Evolutionary conservation across 2,888 invertebrate genomes (phyloP), one percentile per base, ranked within the genome.

Genomic region (Caenorhabditis drosophilae): DNA sequence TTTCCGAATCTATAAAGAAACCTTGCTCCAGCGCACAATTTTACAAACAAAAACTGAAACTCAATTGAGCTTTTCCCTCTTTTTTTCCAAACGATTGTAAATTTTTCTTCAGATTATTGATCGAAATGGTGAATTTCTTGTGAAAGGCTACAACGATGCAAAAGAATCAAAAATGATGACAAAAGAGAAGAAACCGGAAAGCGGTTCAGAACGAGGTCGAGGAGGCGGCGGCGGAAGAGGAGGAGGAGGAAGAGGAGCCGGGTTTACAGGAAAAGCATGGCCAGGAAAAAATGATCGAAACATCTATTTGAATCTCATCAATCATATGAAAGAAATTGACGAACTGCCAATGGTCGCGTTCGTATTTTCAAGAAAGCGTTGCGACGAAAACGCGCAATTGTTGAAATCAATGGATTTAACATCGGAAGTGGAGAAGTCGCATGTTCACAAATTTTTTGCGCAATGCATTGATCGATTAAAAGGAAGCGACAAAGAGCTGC

Each of bases 281-380:
- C 56, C 91, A 0, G 60, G 64, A 27, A 69, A 59, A 42, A 72
- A 72, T 78, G 93, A 94, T 73, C 90, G 90, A 81, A 90, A 89
- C 0, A 89, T 91, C 83, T 93, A 92, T 90, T 88, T 89, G 35
- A 90, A 90, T 2, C 87, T 94, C 47, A 89, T 96, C 40, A 90
- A 91, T 73, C 91, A 92, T 85, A 87, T 98, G 50, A 88, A 89
- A 77, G 88, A 89, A 63, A 88, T 89, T 62, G 90, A 94, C 76
- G 90, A 92, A 82, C 86, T 98, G 53, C 98, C 98, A 0, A 92
- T 92, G 0, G 94, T 98, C 0, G 91, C 92, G 0, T 98, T 98
- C 83, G 93, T 92, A 0, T 88, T 98, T 72, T 96, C 96, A 0
- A 87, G 93, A 70, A 90, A 85, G 68, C 41, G 90, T 84, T 93